Base-by-base conservation (phyloP, 2,797 vertebrate species). In the Darevskia nairensis region DNA sequence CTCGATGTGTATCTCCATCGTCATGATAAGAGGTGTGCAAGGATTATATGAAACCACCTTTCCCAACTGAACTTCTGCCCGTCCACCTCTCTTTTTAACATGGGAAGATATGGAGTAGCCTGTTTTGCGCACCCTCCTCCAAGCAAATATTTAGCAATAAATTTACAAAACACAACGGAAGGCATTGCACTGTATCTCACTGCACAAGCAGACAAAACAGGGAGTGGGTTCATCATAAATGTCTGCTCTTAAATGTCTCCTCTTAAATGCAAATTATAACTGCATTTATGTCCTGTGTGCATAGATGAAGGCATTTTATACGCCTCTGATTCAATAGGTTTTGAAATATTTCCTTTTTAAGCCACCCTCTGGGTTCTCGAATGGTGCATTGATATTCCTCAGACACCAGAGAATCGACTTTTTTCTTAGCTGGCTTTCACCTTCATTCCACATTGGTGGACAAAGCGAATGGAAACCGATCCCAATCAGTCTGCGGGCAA, bases 271-370 rank as follows among this genome's bases (percentile, higher is more conserved):
- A 84, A 32, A 84, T 61, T 75, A 29, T 39, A 39, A 19, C 46
- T 84, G 21, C 55, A 61, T 75, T 61, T 84, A 55, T 75, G 55
- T 61, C 55, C 32, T 75, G 25, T 75, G 35, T 82, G 46, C 50
- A 50, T 19, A 83, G 82, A 50, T 55, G 21, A 55, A 83, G 64
- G 68, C 68, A 41, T 39, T 75, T 75, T 75, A 21, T 66, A 29
- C 23, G 13, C 59, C 32, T 27, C 35, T 35, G 23, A 8, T 84
- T 75, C 68, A 55, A 74, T 35, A 74, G n/a, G 23, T 32, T 74
- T 75, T 84, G 69, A 84, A 74, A 74, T 6, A 35, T 84, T 74
- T 84, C 46, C 46, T 74, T 84, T 84, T 74, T 59, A 72, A 59
- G 13, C 50, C 32, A 55, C 35, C 44, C 44, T 72, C 50, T 75